Conservation (phyloP, 2,113 vertebrate species). For the Artemisiospiza belli region DNA sequence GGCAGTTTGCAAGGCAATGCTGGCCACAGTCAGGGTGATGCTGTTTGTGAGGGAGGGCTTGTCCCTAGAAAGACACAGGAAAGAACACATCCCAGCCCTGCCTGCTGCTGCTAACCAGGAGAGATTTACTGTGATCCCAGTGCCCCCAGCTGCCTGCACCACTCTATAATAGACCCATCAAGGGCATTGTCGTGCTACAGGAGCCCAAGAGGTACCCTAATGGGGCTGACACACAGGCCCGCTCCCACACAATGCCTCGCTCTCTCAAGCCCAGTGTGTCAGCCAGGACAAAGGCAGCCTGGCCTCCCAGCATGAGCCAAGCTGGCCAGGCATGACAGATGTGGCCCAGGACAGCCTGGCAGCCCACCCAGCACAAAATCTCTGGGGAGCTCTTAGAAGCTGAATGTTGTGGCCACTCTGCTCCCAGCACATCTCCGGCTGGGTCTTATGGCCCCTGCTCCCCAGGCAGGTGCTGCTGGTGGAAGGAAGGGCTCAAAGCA, state of each 20-base stretch:
- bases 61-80: not conserved
- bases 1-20: not conserved
- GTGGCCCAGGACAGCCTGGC: rapidly evolving
- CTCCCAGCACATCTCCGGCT: not conserved
- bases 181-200: not conserved
- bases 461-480: not conserved
- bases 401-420: rapidly evolving
- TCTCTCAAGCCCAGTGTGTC: not conserved
- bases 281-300: not conserved
- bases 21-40: not conserved
- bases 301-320: not conserved
- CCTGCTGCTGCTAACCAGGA: not conserved
- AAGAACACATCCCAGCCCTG: not conserved
- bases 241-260: not conserved
- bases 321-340: not conserved
- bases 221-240: rapidly evolving
- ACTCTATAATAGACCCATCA: conserved; percentile 23
- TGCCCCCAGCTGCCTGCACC: rapidly evolving
- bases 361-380: rapidly evolving
- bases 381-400: not conserved
- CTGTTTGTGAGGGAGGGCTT: not conserved
- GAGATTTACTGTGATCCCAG: not conserved
- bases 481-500: not conserved
- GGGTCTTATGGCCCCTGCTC: not conserved
- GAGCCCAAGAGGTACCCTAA: not conserved